Evolutionary conservation across 2,888 invertebrate species (phyloP).

Genomic region (Sphaerophoria taeniata): DNA sequence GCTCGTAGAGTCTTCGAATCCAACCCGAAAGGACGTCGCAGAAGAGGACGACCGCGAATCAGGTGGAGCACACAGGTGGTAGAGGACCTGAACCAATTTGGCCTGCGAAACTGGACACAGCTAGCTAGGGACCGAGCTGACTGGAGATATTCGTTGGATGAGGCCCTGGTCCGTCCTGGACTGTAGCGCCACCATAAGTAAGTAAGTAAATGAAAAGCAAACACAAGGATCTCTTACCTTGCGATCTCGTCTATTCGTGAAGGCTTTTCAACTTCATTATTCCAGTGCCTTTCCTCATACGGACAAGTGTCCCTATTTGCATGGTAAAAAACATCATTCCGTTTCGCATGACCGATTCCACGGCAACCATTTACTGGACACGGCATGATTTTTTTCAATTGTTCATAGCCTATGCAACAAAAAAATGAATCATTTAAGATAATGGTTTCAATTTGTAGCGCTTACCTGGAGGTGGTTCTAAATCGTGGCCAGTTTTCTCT

Average conservation of each 20-base stretch:
- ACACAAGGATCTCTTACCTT: conserved; percentile 60
- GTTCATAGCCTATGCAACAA: conserved; percentile 83
- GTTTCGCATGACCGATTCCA: conserved; percentile 94
- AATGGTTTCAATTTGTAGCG: conserved; percentile 76
- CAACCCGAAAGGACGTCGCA: too few species aligned
- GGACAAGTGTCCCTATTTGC: conserved; percentile 89
- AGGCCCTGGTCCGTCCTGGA: too few species aligned
- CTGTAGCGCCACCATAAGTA: too few species aligned
- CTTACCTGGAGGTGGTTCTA: conserved; percentile 92
- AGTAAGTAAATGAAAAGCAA: not conserved
- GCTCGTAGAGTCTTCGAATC: too few species aligned
- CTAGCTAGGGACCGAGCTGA: too few species aligned
- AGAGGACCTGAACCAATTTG: too few species aligned
- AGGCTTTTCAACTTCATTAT: conserved; percentile 78
- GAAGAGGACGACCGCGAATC: too few species aligned
- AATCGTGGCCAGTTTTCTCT: conserved; percentile 92
- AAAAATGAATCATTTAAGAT: not conserved
- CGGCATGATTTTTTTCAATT: conserved; percentile 82
- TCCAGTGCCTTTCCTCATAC: conserved; percentile 84
- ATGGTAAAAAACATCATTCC: conserved; percentile 90
- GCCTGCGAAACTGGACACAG: too few species aligned
- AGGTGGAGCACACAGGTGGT: too few species aligned
- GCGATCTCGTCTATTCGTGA: conserved; percentile 75
- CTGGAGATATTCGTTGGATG: too few species aligned
- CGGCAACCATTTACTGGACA: conserved; percentile 94